Conservation (phyloP, 1,140 invertebrate genomes). For the Calycopis cecrops region DNA sequence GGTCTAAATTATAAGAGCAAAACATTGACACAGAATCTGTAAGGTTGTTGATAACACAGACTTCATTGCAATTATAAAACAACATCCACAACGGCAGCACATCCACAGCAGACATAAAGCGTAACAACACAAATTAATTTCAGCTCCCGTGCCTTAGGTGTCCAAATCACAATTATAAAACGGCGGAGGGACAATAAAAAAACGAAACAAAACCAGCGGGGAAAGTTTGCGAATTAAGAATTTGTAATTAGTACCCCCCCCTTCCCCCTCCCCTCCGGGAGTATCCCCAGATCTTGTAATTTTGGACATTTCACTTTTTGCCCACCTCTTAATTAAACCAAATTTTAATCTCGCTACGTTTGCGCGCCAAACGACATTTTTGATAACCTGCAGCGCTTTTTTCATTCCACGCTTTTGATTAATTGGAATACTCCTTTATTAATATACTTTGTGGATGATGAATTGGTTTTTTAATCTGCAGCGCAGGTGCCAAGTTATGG, state of each 20-base stretch:
- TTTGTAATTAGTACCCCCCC: slow-evolving; percentile 59
- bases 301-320: slow-evolving; percentile 68
- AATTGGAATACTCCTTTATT: slow-evolving; percentile 13
- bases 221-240: slow-evolving; percentile 70
- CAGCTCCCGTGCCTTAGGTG: too few species aligned
- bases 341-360: slow-evolving; percentile 7
- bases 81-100: too few species aligned
- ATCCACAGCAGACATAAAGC: too few species aligned
- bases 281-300: slow-evolving; percentile 72
- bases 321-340: slow-evolving; percentile 6
- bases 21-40: too few species aligned
- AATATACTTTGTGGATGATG: not conserved
- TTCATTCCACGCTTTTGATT: slow-evolving; percentile 23
- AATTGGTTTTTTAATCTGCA: too few species aligned
- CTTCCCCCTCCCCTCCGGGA: slow-evolving; percentile 36
- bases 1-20: too few species aligned
- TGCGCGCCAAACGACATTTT: slow-evolving; percentile 38
- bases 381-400: slow-evolving; percentile 38
- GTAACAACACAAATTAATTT: too few species aligned
- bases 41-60: too few species aligned
- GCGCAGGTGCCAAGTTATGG: too few species aligned
- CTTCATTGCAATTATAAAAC: too few species aligned
- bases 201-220: slow-evolving; percentile 31
- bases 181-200: too few species aligned
- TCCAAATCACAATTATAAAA: not conserved